These are phyloP conservation scores for Atherinomorus stipes DNA, from an alignment of 2,113 vertebrate genomes.

Conservation along the genomic window DNA sequence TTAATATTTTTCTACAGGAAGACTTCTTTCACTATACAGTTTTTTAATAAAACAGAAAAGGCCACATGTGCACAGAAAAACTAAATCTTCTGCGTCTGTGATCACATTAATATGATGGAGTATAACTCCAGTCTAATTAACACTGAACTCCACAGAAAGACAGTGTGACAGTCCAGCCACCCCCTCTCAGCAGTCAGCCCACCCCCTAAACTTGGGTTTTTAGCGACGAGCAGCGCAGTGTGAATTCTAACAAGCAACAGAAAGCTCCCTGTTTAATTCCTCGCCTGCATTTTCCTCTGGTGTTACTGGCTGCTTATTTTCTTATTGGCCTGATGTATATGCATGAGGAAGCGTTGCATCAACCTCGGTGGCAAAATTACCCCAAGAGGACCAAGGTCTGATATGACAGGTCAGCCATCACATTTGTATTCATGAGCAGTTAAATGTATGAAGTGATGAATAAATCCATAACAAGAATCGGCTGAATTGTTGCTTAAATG, in stretches of 20 bases:
- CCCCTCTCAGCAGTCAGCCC: slow-evolving; percentile 20
- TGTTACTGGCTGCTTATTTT: slow-evolving; percentile 25
- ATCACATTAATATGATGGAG: background rate
- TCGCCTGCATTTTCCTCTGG: background rate
- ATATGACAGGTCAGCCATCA: slow-evolving; percentile 71
- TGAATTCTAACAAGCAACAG: slow-evolving; percentile 33
- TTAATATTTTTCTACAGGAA: too few relatives aligned
- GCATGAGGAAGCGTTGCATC: slow-evolving; percentile 70
- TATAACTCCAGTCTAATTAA: slow-evolving; percentile 35
- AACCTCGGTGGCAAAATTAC: slow-evolving; percentile 62
- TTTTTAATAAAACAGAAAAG: too few relatives aligned
- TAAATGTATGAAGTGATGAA: slow-evolving; percentile 79
- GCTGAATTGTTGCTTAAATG: slow-evolving; percentile 77
- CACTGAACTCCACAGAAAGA: slow-evolving; percentile 27
- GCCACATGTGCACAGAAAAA: background rate
- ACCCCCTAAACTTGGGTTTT: slow-evolving; percentile 30
- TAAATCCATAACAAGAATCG: slow-evolving; percentile 80
- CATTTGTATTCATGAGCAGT: slow-evolving; percentile 81
- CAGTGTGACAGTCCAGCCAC: slow-evolving; percentile 23
- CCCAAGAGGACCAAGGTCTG: slow-evolving; percentile 61
- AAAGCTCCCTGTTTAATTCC: slow-evolving; percentile 45
- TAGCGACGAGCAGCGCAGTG: slow-evolving; percentile 23
- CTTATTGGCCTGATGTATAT: slow-evolving; percentile 68
- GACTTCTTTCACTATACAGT: too few relatives aligned
- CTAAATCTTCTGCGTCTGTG: background rate